Evolutionary conservation across 2,888 invertebrate genomes (phyloP), one percentile per base, ranked within the genome.

Genomic region (Orthosia gracilis): DNA sequence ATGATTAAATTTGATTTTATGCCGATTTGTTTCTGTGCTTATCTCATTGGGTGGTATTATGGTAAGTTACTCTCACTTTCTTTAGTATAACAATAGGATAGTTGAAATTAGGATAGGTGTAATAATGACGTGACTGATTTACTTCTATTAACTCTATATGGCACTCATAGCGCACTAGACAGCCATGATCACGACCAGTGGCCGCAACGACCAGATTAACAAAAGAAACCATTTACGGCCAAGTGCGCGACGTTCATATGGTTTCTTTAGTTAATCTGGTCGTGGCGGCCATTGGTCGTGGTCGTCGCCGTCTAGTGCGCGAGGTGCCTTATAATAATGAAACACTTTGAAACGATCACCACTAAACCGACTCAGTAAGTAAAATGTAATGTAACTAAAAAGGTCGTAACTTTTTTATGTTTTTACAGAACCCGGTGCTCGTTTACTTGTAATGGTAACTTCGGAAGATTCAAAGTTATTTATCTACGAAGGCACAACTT

Each of bases 1-100:
- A 98, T 98, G 94, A 98, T 98, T 89, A 98, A 98, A 90, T 97
- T 99, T 80, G 98, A 99, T 88, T 99, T 97, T 94, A 97, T 97
- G 78, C 98, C 99, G 0, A 96, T 97, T 80, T 98, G 98, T 89
- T 98, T 98, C 91, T 96, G 97, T 87, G 97, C 98, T 13, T 98
- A 98, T 91, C 96, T 97, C 13, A 97, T 97, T 85, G 98, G 98
- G 84, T 97, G 97, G 95, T 97, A 97, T 87, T 97, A 97, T 93
- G 97, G 98, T 98, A 93, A 95, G 95, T 88, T 54, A 17, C 3
- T 50, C 5, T 50, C 13, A 31, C 13, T 31, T 47, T 12, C 3
- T 3, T 18, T 21, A n/a, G 2, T 9, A 12, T 47, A 18, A 40
- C 9, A 47, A 45, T 7, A 21, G 9, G 0, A 54, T n/a, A 21